Base-by-base conservation (phyloP, 2,888 invertebrate species). In the Lepidocyrtoides sp. region DNA sequence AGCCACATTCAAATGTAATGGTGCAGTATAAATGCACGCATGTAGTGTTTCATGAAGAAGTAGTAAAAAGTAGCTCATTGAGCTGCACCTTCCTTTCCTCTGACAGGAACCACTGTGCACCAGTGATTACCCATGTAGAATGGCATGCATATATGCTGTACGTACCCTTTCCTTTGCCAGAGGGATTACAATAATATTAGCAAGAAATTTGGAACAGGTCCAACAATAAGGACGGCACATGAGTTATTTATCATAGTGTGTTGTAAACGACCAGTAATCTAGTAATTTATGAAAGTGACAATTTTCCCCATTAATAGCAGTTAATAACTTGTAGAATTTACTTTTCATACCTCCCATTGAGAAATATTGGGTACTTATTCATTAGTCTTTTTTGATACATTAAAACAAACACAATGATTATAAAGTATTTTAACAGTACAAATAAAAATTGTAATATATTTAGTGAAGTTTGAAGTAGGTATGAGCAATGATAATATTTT, bases 241-340 rank as follows among this genome's bases (percentile, higher is more conserved):
- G 82, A 12, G 60, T 44, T 63, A 63, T 82, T 82, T 60, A 60
- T 82, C 82, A 82, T 79, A 54, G 7, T 3, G 20, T 57, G 60
- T 36, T 81, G 60, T 32, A 81, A 57, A 81, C 60, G 23, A 17
- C 44, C 29, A 17, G 32, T 79, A 79, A 79, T 79, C 54, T 29
- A 20, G 32, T 79, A 32, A 54, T 57, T 57, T 79, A 32, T 57
- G 20, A 20, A 79, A 79, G 79, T 54, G 79, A 32, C 79, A 79
- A 57, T 79, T 79, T 79, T 29, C 57, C 14, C 23, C 26, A 26
- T 12, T 26, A 26, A 60, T 23, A 2, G 60, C 12, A 60, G 26
- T 26, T 7, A 20, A 60, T 26, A 44, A 44, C 26, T 60, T 60
- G 26, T 26, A 60, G 60, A 60, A 60, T 10, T 60, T 17, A 3